Evolutionary conservation across 2,888 invertebrate genomes (phyloP).

Genomic region (Lobophora halterata): DNA sequence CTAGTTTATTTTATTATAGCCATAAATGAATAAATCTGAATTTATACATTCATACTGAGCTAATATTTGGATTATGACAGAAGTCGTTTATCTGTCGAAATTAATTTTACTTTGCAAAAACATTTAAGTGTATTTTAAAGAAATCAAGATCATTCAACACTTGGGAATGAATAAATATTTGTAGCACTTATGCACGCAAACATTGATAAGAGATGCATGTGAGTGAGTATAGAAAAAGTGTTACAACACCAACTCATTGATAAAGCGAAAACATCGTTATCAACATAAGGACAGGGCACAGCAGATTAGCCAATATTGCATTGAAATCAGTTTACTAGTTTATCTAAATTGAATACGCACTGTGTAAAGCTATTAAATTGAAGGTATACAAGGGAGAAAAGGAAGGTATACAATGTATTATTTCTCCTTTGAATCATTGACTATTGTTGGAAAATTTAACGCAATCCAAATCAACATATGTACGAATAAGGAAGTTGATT

Average conservation of each 20-base stretch:
- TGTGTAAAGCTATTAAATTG: too few species aligned
- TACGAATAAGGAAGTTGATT: too few species aligned
- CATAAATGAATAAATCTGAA: constrained; percentile 23
- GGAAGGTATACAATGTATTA: constrained; percentile 17
- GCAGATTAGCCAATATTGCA: constrained; percentile 18
- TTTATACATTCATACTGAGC: constrained; percentile 21
- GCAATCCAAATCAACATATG: too few species aligned
- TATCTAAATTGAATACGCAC: constrained; percentile 9
- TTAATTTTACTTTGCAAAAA: constrained; percentile 20
- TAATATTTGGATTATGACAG: constrained; percentile 16
- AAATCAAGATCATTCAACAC: constrained; percentile 18
- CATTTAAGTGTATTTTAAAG: constrained; percentile 11
- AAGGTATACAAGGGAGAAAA: constrained; percentile 20
- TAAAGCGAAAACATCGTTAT: constrained; percentile 29
- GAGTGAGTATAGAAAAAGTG: constrained; percentile 16
- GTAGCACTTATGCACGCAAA: constrained; percentile 11
- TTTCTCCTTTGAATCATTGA: too few species aligned
- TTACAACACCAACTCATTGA: constrained; percentile 23
- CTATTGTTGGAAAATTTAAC: too few species aligned
- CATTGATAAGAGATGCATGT: constrained; percentile 13
- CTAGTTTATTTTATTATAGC: constrained; percentile 19
- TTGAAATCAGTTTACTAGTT: constrained; percentile 21
- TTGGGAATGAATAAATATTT: constrained; percentile 20
- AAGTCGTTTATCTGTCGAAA: constrained; percentile 8
- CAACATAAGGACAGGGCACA: constrained; percentile 18